Evolutionary conservation across 2,888 invertebrate genomes (phyloP), one percentile per base, ranked within the genome.

Genomic region (Napeogenes sylphis): DNA sequence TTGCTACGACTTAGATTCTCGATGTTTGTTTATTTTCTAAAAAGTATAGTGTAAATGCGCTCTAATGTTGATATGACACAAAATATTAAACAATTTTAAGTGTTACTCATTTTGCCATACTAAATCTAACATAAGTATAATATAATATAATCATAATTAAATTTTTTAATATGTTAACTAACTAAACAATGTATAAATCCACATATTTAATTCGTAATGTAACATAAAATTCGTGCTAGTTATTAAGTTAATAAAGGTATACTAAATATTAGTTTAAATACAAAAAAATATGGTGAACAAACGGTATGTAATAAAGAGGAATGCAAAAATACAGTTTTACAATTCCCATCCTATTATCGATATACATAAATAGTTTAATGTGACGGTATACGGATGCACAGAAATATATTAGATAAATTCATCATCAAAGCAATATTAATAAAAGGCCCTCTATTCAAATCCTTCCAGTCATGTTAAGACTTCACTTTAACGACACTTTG

Each of bases 361-460:
- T 33, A 14, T 42, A 45, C 55, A 55, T 65, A 64, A 62, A 64
- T 67, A 73, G n/a, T 4, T 70, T 67, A 71, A 71, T 58, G 63
- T 64, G 61, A 67, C 73, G 73, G 66, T 21, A 51, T 30, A 51
- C 30, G 30, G 8, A 21, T 51, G 8, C 51, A 51, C 30, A 30
- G 51, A 42, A 30, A 47, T 47, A 21, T 47, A 51, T 51, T 10
- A 51, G 6, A 51, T 51, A 51, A 30, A 30, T 51, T 42, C 12
- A 42, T 42, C 42, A 42, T 42, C 42, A 42, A 42, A 42, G 42
- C 42, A 42, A 42, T 42, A 42, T 42, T 10, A 42, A 42, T 42
- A 42, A 42, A 42, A 42, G 42, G 42, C 42, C 42, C 42, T 42
- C 42, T 2, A 10, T 42, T 42, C 42, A 58, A 58, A 58, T 58